These are phyloP conservation scores for Drosophila burlai DNA, from an alignment of 1,140 invertebrate genomes.

Conservation along the genomic window DNA sequence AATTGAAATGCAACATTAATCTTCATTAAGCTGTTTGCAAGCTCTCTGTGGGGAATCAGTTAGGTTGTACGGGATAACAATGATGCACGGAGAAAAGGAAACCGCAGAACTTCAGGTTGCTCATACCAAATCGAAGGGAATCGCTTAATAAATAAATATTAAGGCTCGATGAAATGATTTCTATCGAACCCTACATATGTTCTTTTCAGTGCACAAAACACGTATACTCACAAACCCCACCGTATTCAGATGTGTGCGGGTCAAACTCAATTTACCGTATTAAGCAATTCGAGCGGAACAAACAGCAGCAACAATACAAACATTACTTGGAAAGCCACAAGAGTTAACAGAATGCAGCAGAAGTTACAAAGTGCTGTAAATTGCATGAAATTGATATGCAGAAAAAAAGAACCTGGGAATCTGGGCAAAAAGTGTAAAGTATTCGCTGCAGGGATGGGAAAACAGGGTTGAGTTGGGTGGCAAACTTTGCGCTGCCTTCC, in stretches of 20 bases:
- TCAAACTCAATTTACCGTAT: conserved; percentile 55
- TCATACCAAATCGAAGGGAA: neutral
- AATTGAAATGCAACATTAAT: conserved; percentile 64
- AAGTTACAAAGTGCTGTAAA: conserved; percentile 49
- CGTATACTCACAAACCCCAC: neutral
- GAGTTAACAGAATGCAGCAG: conserved; percentile 39
- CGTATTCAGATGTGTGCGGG: conserved; percentile 11
- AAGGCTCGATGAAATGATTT: neutral
- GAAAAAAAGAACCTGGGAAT: conserved; percentile 5
- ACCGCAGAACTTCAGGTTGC: neutral
- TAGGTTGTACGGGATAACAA: conserved; percentile 4
- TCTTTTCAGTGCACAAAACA: neutral
- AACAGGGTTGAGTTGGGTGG: no score
- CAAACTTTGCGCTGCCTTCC: conserved; percentile 10
- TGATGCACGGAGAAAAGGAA: conserved; percentile 8
- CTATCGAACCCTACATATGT: neutral
- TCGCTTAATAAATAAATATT: no score
- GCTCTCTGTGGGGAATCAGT: conserved; percentile 25
- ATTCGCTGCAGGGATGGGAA: neutral
- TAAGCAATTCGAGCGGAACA: conserved; percentile 45
- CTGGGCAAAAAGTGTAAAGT: conserved; percentile 13
- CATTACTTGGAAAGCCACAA: conserved; percentile 31
- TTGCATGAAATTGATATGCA: conserved; percentile 52
- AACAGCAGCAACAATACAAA: conserved; percentile 29
- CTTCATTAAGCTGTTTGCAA: conserved; percentile 69